Evolutionary conservation across 2,888 invertebrate species (phyloP).

Genomic region (Oxytorus armatus): DNA sequence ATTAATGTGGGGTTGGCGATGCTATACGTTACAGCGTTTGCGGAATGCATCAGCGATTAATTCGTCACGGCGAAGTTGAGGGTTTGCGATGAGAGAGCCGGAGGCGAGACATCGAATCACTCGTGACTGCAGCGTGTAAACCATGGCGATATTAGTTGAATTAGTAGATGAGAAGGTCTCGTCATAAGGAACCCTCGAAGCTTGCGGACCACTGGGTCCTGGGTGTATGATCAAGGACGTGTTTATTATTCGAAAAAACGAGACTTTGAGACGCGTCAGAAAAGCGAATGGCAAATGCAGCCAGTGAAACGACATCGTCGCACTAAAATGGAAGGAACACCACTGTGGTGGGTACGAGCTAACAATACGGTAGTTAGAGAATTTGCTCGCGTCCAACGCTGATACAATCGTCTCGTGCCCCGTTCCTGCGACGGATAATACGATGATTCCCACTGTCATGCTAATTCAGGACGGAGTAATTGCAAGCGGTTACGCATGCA

Average conservation of each 20-base stretch:
- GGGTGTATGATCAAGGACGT: constrained; percentile 40
- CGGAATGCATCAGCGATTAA: constrained; percentile 40
- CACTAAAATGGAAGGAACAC: constrained; percentile 33
- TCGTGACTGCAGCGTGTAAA: constrained; percentile 8
- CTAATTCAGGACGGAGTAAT: constrained; percentile 77
- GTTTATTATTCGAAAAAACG: constrained; percentile 39
- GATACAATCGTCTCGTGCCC: constrained; percentile 69
- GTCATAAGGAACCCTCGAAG: constrained; percentile 29
- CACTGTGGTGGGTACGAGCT: background rate
- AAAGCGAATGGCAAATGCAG: no score
- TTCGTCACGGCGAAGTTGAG: constrained; percentile 60
- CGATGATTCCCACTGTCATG: constrained; percentile 79
- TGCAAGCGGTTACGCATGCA: constrained; percentile 69
- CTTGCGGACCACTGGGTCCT: background rate
- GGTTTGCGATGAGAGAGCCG: constrained; percentile 11
- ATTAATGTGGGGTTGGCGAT: constrained; percentile 20
- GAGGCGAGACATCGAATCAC: constrained; percentile 53
- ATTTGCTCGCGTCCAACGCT: constrained; percentile 53
- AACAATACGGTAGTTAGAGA: constrained; percentile 38
- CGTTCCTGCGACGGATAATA: constrained; percentile 70
- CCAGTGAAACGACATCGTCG: constrained; percentile 1
- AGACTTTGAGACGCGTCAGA: no score
- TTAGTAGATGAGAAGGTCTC: constrained; percentile 27
- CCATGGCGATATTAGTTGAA: constrained; percentile 50
- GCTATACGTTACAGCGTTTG: constrained; percentile 15